Percentiles rank a stretch among this genome's conserved stretches.
These are phyloP conservation scores for Lithosia quadra DNA, from an alignment of 2,888 invertebrate genomes.

Conservation along the genomic window DNA sequence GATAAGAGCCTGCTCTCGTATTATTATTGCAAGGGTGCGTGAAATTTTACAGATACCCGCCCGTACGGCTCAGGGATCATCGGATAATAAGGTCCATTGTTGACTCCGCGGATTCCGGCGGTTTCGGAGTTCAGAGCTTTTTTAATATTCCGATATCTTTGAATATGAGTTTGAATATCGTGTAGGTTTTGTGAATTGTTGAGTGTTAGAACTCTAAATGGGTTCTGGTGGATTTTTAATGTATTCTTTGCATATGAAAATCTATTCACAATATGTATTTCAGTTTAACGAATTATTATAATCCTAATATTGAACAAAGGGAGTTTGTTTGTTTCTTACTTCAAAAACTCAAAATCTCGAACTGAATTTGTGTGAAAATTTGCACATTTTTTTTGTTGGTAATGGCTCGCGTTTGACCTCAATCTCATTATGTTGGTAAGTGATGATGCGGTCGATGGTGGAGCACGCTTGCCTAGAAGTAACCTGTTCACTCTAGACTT, in stretches of 20 bases:
- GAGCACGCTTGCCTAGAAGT: no score
- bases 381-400: no score
- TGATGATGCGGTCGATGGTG: no score
- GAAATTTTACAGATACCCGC: conserved; percentile 82
- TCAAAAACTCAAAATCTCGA: background rate
- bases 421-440: no score
- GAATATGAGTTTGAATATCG: conserved; percentile 31
- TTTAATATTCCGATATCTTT: conserved; percentile 61
- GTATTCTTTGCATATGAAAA: background rate
- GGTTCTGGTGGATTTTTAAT: background rate
- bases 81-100: conserved; percentile 69
- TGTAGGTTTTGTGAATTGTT: conserved; percentile 2
- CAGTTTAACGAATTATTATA: background rate
- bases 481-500: no score
- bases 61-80: conserved; percentile 70
- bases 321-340: background rate
- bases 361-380: background rate
- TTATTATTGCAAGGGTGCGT: conserved; percentile 84
- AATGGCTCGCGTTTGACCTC: no score
- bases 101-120: conserved; percentile 44
- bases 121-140: conserved; percentile 53
- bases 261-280: background rate
- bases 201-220: background rate
- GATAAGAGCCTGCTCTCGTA: conserved; percentile 73
- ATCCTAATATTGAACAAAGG: background rate